Conservation (phyloP, 2,888 invertebrate genomes). For the Seira sanloemensis region DNA sequence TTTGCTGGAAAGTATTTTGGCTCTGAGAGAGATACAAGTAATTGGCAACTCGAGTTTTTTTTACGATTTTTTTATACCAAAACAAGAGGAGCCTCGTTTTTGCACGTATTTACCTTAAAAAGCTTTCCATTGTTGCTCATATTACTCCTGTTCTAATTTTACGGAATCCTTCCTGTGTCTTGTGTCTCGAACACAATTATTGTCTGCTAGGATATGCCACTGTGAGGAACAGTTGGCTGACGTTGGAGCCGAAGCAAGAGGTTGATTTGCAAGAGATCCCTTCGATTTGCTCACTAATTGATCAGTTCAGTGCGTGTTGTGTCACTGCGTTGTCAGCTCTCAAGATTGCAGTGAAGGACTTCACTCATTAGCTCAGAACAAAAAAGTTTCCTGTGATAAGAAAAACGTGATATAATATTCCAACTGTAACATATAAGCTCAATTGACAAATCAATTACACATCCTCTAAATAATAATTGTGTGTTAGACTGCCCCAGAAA, state of each 20-base stretch:
- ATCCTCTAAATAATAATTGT: too few relatives aligned
- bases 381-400: background rate
- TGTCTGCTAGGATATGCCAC: background rate
- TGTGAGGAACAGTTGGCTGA: background rate
- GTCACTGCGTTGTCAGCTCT: background rate
- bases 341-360: constrained; percentile 28
- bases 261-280: background rate
- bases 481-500: background rate
- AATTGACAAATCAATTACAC: background rate
- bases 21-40: background rate
- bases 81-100: background rate
- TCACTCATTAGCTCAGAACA: background rate
- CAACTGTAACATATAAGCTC: background rate
- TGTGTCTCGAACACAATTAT: background rate
- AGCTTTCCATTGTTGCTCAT: constrained; percentile 3
- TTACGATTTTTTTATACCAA: background rate
- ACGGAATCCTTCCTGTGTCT: constrained; percentile 13
- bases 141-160: background rate
- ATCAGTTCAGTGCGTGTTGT: constrained; percentile 26
- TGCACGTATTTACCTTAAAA: constrained; percentile 7
- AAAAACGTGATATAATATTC: background rate
- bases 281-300: constrained; percentile 9
- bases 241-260: background rate
- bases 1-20: constrained; percentile 6
- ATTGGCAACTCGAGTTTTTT: constrained; percentile 1